Percentiles rank a stretch among this genome's conserved stretches.
phyloP scores from a whole-genome alignment of 2,113 vertebrate genomes.

The Pterophyllum scalare region DNA sequence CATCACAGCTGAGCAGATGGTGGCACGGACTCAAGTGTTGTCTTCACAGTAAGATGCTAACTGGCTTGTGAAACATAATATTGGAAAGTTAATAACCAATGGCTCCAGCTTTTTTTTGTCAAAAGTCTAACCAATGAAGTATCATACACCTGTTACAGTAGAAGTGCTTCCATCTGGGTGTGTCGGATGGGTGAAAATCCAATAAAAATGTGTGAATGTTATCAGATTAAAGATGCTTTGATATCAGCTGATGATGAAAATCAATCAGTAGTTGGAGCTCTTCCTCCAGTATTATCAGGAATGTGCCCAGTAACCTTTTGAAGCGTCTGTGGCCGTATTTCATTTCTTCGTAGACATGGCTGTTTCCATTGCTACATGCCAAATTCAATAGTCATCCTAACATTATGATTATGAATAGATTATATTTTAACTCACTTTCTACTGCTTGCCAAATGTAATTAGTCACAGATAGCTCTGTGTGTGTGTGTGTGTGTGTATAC shows the following conservation, averaged over 20 bases:
- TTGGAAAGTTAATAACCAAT: background rate
- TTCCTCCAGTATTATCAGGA: background rate
- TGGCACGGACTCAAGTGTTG: background rate
- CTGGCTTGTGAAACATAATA: slow-evolving; percentile 9
- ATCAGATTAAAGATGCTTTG: background rate
- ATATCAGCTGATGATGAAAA: background rate
- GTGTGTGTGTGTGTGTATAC: background rate
- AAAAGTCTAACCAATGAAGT: background rate
- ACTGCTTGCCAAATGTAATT: slow-evolving; percentile 68
- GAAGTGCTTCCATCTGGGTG: background rate
- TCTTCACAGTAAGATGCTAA: background rate
- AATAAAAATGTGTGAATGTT: background rate
- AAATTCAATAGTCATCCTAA: slow-evolving; percentile 52
- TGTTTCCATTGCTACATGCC: slow-evolving; percentile 28
- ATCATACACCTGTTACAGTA: background rate
- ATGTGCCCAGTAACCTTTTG: background rate
- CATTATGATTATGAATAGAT: slow-evolving; percentile 61
- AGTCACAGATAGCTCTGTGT: slow-evolving; percentile 3
- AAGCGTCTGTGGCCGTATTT: background rate
- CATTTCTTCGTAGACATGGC: background rate
- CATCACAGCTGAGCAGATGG: background rate
- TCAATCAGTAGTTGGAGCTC: background rate
- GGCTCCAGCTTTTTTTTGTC: background rate
- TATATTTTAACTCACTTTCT: slow-evolving; percentile 59
- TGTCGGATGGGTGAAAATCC: background rate